Percentiles rank a stretch among this genome's conserved stretches.
phyloP scores from a whole-genome alignment of 2,797 vertebrate genomes.

The Austrolebias charrua region DNA sequence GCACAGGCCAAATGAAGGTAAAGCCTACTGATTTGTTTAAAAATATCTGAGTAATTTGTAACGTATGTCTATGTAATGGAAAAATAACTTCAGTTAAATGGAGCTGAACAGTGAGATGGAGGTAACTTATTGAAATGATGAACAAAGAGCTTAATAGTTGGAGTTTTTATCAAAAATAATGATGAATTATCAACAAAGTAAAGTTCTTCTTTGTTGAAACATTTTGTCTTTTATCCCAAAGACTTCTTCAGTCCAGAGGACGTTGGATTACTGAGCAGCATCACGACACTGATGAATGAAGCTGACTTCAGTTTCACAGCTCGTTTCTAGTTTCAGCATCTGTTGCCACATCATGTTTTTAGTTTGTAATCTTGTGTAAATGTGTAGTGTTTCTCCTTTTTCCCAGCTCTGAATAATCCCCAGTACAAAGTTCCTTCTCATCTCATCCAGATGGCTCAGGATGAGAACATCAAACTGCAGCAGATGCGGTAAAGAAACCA shows the following conservation, averaged over 20 bases:
- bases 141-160: too few species aligned
- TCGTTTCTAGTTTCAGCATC: too few species aligned
- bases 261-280: too few species aligned
- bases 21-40: constrained; percentile 19
- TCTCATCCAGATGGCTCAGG: constrained; percentile 85
- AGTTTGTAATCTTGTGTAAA: neutral
- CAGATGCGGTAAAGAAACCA: constrained; percentile 80
- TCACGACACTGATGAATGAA: too few species aligned
- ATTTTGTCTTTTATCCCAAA: too few species aligned
- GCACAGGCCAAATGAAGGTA: constrained; percentile 87
- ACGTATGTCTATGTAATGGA: constrained; percentile 3
- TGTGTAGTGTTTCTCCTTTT: constrained; percentile 2
- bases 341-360: too few species aligned
- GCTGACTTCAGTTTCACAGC: too few species aligned
- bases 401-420: constrained; percentile 85
- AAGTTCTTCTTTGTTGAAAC: too few species aligned
- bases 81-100: constrained; percentile 2
- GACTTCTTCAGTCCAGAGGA: too few species aligned
- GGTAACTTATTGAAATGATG: neutral
- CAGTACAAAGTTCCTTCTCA: constrained; percentile 85
- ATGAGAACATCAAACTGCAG: constrained; percentile 83
- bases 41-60: too few species aligned
- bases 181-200: too few species aligned
- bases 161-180: too few species aligned
- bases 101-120: neutral